A percentile compares a stretch with the other conserved stretches of the same genome.
These are phyloP conservation scores for Lacerta bilineata DNA, from an alignment of 2,797 vertebrate species.

Conservation along the genomic window DNA sequence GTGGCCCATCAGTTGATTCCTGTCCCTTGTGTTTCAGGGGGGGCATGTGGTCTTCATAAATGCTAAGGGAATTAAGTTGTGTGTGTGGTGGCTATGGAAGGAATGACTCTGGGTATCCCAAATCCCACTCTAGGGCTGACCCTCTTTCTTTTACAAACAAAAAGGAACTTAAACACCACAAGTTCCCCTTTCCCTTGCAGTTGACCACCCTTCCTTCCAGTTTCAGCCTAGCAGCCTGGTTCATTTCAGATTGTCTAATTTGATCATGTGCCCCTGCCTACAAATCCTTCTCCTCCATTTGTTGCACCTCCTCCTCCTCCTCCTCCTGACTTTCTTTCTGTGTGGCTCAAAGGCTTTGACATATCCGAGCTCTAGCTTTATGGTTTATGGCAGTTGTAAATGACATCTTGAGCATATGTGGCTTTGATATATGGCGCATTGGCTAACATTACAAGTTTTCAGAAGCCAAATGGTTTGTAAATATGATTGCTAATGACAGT, in stretches of 20 bases:
- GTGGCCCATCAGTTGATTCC: too few relatives aligned
- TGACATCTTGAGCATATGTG: constrained; percentile 25
- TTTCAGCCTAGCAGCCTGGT: not conserved
- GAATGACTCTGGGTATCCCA: not conserved
- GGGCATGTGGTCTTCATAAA: not conserved
- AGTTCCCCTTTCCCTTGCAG: not conserved
- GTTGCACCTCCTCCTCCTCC: not conserved
- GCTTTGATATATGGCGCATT: constrained; percentile 37
- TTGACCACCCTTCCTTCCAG: not conserved
- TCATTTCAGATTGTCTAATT: not conserved
- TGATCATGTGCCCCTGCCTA: not conserved
- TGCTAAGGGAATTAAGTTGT: not conserved
- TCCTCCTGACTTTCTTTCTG: not conserved
- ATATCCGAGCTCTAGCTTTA: constrained; percentile 28
- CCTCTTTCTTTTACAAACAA: not conserved
- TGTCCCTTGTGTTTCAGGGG: not conserved
- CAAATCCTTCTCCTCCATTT: not conserved
- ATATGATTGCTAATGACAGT: constrained; percentile 45
- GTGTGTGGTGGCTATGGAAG: not conserved
- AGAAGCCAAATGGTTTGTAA: constrained; percentile 47
- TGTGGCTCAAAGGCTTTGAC: constrained; percentile 30
- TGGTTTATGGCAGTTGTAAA: constrained; percentile 36
- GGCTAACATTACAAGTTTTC: constrained; percentile 30
- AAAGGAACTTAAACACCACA: not conserved
- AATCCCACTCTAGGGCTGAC: not conserved